Conservation (phyloP, 2,797 vertebrate genomes). For the Babyrousa celebensis region DNA sequence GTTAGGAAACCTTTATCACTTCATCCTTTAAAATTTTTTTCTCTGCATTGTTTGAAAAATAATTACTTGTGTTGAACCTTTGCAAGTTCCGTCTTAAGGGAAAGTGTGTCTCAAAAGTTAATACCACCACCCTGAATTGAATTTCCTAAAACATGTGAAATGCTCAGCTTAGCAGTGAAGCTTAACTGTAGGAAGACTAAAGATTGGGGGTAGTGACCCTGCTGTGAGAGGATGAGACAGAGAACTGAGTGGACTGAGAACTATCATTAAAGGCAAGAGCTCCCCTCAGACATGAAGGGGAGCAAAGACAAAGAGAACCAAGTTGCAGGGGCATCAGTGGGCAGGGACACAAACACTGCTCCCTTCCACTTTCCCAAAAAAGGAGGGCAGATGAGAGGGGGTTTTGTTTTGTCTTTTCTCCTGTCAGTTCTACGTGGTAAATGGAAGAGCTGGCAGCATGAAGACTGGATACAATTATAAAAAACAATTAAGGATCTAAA, state of each 20-base stretch:
- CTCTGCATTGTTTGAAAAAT: conserved; percentile 27
- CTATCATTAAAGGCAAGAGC: neutral
- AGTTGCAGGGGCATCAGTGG: neutral
- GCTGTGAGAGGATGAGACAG: neutral
- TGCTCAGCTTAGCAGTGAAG: neutral
- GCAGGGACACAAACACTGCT: neutral
- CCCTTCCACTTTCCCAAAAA: neutral
- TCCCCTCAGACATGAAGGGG: neutral
- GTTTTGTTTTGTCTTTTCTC: neutral
- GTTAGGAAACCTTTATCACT: conserved; percentile 27
- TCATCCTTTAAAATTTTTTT: conserved; percentile 4
- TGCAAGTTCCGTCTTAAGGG: conserved; percentile 22
- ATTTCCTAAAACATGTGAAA: conserved; percentile 38
- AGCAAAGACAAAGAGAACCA: neutral
- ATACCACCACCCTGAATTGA: neutral
- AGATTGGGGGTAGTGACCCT: neutral
- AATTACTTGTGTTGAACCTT: conserved; percentile 41
- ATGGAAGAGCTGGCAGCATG: neutral
- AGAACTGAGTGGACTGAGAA: neutral
- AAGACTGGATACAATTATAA: neutral
- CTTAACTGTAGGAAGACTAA: neutral
- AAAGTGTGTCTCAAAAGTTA: conserved; percentile 10
- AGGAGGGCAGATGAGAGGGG: neutral
- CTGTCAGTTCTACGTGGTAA: neutral
- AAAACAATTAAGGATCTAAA: neutral